These are phyloP conservation scores for Adelognathus sp. DNA, from an alignment of 2,888 invertebrate species.

Conservation along the genomic window DNA sequence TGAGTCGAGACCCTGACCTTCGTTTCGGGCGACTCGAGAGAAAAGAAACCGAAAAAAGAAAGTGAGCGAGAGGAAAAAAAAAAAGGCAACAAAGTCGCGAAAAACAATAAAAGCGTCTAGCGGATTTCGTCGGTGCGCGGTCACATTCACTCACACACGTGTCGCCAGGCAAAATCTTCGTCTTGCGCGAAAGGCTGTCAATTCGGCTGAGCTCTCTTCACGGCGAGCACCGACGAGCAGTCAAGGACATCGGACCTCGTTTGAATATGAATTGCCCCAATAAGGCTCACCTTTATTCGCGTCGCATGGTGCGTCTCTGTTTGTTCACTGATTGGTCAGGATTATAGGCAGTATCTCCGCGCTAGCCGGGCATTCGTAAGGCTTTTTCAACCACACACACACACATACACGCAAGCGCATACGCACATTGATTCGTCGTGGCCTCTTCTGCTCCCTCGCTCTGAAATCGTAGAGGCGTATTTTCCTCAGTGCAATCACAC, in stretches of 20 bases:
- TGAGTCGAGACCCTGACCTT: slow-evolving; percentile 20
- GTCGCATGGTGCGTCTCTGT: slow-evolving; percentile 69
- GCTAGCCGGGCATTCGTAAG: slow-evolving; percentile 19
- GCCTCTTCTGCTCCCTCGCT: no score
- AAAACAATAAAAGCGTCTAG: neutral
- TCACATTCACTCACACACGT: neutral
- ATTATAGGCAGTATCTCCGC: slow-evolving; percentile 67
- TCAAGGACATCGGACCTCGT: slow-evolving; percentile 72
- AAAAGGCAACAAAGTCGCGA: neutral
- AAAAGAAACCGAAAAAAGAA: no score
- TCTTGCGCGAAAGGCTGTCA: slow-evolving; percentile 62
- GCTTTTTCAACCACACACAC: slow-evolving; percentile 10
- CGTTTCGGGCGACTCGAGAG: neutral
- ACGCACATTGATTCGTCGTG: no score
- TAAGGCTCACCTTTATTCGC: slow-evolving; percentile 78
- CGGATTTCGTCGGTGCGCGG: neutral
- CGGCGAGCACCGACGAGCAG: slow-evolving; percentile 49
- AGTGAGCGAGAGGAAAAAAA: no score
- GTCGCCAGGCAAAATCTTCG: slow-evolving; percentile 42
- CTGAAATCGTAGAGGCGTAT: no score
- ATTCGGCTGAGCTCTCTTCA: slow-evolving; percentile 61
- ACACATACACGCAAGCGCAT: neutral
- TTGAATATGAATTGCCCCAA: slow-evolving; percentile 79
- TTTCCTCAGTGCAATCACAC: no score
- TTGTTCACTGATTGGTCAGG: slow-evolving; percentile 78